phyloP scores from a whole-genome alignment of 2,888 invertebrate genomes.

The Kryphioiulus occultus region DNA sequence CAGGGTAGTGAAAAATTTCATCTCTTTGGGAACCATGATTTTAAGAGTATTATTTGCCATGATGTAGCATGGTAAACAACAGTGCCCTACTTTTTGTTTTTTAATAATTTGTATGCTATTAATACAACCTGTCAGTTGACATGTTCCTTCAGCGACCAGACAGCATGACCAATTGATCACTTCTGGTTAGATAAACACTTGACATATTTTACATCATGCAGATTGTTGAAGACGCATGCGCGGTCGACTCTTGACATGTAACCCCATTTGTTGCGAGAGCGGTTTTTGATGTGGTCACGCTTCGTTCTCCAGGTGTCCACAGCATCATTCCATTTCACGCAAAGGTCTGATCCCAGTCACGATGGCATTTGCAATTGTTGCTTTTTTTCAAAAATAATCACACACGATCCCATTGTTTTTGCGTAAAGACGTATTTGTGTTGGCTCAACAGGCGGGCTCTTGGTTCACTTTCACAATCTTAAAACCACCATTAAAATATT shows the following conservation, averaged over 20 bases:
- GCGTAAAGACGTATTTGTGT: not conserved
- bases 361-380: conserved; percentile 7
- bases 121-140: no score
- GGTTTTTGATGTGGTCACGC: not conserved
- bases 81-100: no score
- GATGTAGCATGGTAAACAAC: no score
- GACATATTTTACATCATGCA: no score
- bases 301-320: not conserved
- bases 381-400: not conserved
- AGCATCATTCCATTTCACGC: conserved; percentile 16
- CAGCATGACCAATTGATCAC: no score
- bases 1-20: no score
- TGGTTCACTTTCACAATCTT: not conserved
- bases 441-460: not conserved
- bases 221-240: no score
- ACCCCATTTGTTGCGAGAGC: not conserved
- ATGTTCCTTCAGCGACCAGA: no score
- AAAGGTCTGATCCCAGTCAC: not conserved
- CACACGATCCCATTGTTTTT: conserved; percentile 36
- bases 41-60: no score
- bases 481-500: not conserved
- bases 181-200: no score
- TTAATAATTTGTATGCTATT: no score
- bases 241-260: not conserved
- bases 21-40: no score